These are phyloP conservation scores for Cerceris rybyensis DNA, from an alignment of 2,888 invertebrate species.

Conservation along the genomic window DNA sequence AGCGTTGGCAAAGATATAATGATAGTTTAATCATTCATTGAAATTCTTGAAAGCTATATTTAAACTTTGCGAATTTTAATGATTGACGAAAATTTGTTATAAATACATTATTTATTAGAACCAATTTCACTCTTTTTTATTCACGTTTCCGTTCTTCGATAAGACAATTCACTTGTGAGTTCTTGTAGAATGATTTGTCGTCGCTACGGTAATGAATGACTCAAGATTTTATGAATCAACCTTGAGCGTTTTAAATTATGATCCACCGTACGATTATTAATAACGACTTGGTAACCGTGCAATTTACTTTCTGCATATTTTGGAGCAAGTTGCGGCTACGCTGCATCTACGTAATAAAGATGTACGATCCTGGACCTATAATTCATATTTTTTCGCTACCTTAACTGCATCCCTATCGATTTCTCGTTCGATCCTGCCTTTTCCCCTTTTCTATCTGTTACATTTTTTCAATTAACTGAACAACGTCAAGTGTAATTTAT, in stretches of 20 bases:
- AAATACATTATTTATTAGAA: too few species aligned
- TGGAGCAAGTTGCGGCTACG: background rate
- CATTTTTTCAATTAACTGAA: too few species aligned
- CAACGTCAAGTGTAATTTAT: too few species aligned
- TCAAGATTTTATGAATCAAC: conserved; percentile 16
- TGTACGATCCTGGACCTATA: conserved; percentile 1
- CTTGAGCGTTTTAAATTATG: conserved; percentile 13
- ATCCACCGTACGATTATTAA: conserved; percentile 11
- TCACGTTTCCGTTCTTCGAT: too few species aligned
- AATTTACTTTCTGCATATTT: conserved; percentile 23
- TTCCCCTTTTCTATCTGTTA: too few species aligned
- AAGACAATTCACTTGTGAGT: too few species aligned
- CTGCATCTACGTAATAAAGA: conserved; percentile 9
- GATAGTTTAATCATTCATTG: too few species aligned
- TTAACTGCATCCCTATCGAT: background rate
- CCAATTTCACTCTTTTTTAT: too few species aligned
- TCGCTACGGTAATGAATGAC: conserved; percentile 4
- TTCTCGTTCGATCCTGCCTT: background rate
- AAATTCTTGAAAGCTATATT: too few species aligned
- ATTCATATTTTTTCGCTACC: conserved; percentile 14
- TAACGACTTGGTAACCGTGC: conserved; percentile 13
- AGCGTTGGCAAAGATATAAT: too few species aligned
- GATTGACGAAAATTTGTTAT: too few species aligned
- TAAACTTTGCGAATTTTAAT: too few species aligned
- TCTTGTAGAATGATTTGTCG: background rate